These are phyloP conservation scores for Anas capensis DNA, from an alignment of 2,797 vertebrate genomes.

Conservation along the genomic window DNA sequence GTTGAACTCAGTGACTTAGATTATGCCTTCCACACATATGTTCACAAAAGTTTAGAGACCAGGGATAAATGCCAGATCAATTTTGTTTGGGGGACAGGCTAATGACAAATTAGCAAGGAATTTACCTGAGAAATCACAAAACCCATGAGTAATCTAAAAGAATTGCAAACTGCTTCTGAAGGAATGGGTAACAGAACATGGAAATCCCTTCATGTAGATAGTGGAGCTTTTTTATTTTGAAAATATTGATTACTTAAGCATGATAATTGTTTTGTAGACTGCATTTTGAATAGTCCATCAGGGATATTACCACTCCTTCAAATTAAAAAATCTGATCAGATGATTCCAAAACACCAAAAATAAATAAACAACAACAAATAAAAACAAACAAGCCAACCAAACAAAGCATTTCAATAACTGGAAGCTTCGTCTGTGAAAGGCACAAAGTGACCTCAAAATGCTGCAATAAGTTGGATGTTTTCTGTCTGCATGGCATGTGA, in stretches of 20 bases:
- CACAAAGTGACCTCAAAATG: not conserved
- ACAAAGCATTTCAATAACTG: not conserved
- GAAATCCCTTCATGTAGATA: not conserved
- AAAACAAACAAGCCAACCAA: accelerated
- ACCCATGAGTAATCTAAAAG: not conserved
- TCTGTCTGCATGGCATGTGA: not conserved
- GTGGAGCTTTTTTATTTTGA: not conserved
- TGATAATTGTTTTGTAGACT: not conserved
- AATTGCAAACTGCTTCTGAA: not conserved
- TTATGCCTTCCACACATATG: not conserved
- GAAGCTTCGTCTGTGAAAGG: not conserved
- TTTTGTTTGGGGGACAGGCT: not conserved
- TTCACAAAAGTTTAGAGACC: not conserved
- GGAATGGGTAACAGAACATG: not conserved
- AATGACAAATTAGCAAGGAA: not conserved
- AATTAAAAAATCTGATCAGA: not conserved
- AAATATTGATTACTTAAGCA: not conserved
- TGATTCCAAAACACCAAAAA: not conserved
- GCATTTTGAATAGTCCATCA: not conserved
- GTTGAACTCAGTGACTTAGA: not conserved
- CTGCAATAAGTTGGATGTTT: not conserved
- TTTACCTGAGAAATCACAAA: not conserved
- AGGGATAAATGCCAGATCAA: not conserved
- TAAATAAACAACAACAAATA: not conserved
- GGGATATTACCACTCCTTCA: not conserved